Base-by-base conservation (phyloP, 2,888 invertebrate genomes). In the Calameuta filiformis region DNA sequence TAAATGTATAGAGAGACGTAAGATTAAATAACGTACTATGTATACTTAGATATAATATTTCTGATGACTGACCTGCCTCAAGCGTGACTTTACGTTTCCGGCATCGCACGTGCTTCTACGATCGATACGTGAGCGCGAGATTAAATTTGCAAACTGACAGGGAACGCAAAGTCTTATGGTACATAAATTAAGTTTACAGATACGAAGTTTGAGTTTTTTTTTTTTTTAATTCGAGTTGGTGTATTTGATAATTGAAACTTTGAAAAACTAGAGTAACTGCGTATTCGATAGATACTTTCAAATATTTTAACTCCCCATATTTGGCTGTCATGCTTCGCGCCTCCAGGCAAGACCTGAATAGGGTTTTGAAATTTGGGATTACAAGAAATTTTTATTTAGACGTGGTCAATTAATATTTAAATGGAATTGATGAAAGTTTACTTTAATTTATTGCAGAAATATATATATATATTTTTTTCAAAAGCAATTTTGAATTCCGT, bases 31-130 rank as follows among this genome's bases (percentile, higher is more conserved):
- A 0, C 23, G 2, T 56, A 23, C 9, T 23, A 23, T 56, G 56
- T 56, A 56, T 23, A 56, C 23, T 56, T 23, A 23, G 56, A 56
- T 9, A 56, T 56, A 23, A 56, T 56, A 56, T 23, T 56, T 56
- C 23, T 78, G 83, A 84, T 82, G 81, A 84, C 83, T 85, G 87
- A 87, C 86, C 87, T 83, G 82, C 83, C 83, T 68, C 81, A 84
- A 80, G 56, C 68, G 77, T 78, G 84, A 76, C 77, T 76, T 75
- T 73, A 40, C 77, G 75, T 82, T 82, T 84, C 82, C 81, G 80
- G 79, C 77, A 74, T 80, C 80, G 81, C 82, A 81, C 81, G 84
- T 84, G 81, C 81, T 80, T 79, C 77, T 56, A 75, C 77, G 79
- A 81, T 82, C 76, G 80, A 82, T 82, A 80, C 77, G 79, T 23